A percentile compares a stretch with the other conserved stretches of the same genome.
phyloP scores from a whole-genome alignment of 2,888 invertebrate species.

The Tiliacea aurago region DNA sequence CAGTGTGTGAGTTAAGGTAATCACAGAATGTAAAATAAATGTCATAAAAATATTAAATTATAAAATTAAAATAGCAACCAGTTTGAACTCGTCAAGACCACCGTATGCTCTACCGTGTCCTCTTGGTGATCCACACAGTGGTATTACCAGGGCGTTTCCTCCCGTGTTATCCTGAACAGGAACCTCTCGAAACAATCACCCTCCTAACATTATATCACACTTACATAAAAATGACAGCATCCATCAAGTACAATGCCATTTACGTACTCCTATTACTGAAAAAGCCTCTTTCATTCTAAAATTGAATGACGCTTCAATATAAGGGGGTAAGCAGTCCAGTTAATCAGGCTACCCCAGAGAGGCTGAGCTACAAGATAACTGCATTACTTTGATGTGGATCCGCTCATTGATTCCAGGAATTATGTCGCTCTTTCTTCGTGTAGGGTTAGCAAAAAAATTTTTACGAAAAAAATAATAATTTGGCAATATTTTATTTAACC shows the following conservation, averaged over 20 bases:
- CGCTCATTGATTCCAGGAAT: conserved; percentile 67
- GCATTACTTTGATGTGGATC: conserved; percentile 65
- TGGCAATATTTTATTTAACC: too few relatives aligned
- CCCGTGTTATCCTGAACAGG: too few relatives aligned
- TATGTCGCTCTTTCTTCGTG: conserved; percentile 51
- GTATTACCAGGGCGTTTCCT: too few relatives aligned
- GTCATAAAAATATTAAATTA: too few relatives aligned
- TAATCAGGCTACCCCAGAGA: conserved; percentile 53
- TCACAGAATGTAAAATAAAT: too few relatives aligned
- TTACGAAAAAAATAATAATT: neutral
- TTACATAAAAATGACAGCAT: neutral
- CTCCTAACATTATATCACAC: neutral
- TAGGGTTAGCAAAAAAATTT: conserved; percentile 46
- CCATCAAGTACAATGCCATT: conserved; percentile 8
- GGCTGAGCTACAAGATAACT: conserved; percentile 65
- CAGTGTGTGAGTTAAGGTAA: too few relatives aligned
- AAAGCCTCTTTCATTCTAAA: conserved; percentile 8
- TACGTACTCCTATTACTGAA: neutral
- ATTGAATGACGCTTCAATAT: conserved; percentile 5
- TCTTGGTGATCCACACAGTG: too few relatives aligned
- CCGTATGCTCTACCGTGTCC: too few relatives aligned
- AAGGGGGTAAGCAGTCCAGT: conserved; percentile 42
- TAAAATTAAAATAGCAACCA: too few relatives aligned
- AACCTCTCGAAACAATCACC: neutral
- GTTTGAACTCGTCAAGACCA: too few relatives aligned